These are phyloP conservation scores for Papilio polyxenes DNA, from an alignment of 1,140 invertebrate genomes.

Conservation along the genomic window DNA sequence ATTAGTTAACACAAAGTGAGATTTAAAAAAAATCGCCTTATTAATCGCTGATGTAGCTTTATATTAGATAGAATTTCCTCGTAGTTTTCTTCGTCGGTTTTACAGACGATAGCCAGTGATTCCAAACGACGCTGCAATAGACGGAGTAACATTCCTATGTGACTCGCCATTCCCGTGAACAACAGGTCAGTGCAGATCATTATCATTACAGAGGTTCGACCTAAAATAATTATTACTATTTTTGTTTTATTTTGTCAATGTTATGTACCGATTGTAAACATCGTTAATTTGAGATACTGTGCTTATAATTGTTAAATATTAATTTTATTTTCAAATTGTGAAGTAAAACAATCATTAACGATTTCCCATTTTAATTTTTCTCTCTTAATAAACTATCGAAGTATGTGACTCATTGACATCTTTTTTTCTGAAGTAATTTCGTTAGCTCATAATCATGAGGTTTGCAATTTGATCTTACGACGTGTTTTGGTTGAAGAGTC, in stretches of 20 bases:
- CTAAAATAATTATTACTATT: conserved; percentile 46
- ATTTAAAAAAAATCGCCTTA: conserved; percentile 51
- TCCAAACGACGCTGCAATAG: conserved; percentile 65
- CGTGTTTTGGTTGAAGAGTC: no score
- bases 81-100: conserved; percentile 61
- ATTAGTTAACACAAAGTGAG: not conserved
- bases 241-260: not conserved
- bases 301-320: not conserved
- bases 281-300: not conserved
- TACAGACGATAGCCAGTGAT: conserved; percentile 47
- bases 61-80: conserved; percentile 63
- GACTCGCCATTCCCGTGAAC: conserved; percentile 72
- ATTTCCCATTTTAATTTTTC: no score
- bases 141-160: conserved; percentile 65
- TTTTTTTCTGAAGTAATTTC: no score
- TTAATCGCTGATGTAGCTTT: conserved; percentile 72
- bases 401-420: no score
- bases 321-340: not conserved
- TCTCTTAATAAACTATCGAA: no score
- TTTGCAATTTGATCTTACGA: no score
- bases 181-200: conserved; percentile 72
- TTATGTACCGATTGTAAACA: no score
- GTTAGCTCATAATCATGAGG: no score
- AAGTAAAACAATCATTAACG: no score
- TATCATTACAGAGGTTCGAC: conserved; percentile 71